Evolutionary conservation across 2,888 invertebrate genomes (phyloP).

Genomic region (Heliconius aoede): DNA sequence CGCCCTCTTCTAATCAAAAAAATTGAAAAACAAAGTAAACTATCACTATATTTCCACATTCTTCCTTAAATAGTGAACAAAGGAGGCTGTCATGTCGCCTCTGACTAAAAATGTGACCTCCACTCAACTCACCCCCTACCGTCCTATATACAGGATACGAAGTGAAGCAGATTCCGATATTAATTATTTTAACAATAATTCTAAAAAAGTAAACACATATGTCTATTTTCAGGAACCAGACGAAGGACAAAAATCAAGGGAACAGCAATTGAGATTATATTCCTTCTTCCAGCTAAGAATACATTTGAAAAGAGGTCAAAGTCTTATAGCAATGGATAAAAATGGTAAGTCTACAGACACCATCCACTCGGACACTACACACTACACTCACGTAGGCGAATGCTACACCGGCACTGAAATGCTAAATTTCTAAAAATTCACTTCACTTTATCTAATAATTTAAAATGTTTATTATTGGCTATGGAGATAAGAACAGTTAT

Average conservation of each 20-base stretch:
- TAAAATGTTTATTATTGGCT: not conserved
- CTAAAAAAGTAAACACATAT: not conserved
- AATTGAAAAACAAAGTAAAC: not conserved
- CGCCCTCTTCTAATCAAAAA: not conserved
- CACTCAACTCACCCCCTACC: too few relatives aligned
- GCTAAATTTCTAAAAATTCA: conserved; percentile 21
- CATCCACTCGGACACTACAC: conserved; percentile 42
- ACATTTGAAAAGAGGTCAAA: conserved; percentile 93
- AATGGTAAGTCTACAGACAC: conserved; percentile 87
- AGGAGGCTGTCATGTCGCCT: too few relatives aligned
- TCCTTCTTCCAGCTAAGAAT: conserved; percentile 96
- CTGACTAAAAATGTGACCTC: too few relatives aligned
- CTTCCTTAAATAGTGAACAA: too few relatives aligned
- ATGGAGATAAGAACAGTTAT: not conserved
- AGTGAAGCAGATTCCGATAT: too few relatives aligned
- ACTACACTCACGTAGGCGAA: conserved; percentile 44
- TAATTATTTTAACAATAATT: too few relatives aligned
- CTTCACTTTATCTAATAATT: not conserved
- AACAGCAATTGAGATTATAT: conserved; percentile 90
- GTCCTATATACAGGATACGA: too few relatives aligned
- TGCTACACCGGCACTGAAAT: conserved; percentile 42
- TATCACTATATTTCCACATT: too few relatives aligned
- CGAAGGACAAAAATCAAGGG: conserved; percentile 87
- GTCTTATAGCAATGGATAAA: conserved; percentile 96
- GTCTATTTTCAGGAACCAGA: conserved; percentile 83